A percentile compares a stretch with the other conserved stretches of the same genome.
Evolutionary conservation across 2,113 vertebrate species (phyloP).

Genomic region (Falco punctatus): DNA sequence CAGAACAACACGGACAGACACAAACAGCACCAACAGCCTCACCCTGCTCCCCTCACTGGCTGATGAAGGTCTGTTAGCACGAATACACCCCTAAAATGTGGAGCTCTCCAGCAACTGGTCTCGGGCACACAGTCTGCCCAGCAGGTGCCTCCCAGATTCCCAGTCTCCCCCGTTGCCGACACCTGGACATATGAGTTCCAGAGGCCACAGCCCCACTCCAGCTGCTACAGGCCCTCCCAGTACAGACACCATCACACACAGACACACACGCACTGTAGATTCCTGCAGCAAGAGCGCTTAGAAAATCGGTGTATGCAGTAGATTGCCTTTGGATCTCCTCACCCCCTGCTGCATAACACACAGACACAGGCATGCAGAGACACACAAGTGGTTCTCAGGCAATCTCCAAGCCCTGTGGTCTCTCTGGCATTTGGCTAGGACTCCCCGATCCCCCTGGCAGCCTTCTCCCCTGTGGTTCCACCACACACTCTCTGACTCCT

Average conservation of each 20-base stretch:
- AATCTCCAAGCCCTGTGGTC: background rate
- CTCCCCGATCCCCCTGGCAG: background rate
- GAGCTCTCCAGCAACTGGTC: too few relatives aligned
- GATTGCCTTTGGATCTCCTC: background rate
- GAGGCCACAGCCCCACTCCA: background rate
- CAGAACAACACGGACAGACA: background rate
- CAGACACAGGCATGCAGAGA: background rate
- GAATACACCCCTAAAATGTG: background rate
- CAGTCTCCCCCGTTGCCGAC: background rate
- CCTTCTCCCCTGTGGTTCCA: too few relatives aligned
- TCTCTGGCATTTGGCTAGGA: too few relatives aligned
- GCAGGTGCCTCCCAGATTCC: background rate
- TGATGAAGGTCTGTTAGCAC: background rate
- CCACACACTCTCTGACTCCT: background rate
- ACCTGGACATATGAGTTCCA: fast-evolving
- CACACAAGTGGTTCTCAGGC: background rate
- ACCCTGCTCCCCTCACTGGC: fast-evolving
- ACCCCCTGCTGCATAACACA: fast-evolving
- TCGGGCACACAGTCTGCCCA: fast-evolving
- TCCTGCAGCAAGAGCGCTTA: background rate
- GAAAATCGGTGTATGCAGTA: background rate
- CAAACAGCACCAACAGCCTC: background rate
- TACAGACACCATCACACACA: background rate
- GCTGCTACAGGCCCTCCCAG: background rate
- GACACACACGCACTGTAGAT: background rate